phyloP scores from a whole-genome alignment of 1,140 invertebrate species.

The Diabrotica undecimpunctata region DNA sequence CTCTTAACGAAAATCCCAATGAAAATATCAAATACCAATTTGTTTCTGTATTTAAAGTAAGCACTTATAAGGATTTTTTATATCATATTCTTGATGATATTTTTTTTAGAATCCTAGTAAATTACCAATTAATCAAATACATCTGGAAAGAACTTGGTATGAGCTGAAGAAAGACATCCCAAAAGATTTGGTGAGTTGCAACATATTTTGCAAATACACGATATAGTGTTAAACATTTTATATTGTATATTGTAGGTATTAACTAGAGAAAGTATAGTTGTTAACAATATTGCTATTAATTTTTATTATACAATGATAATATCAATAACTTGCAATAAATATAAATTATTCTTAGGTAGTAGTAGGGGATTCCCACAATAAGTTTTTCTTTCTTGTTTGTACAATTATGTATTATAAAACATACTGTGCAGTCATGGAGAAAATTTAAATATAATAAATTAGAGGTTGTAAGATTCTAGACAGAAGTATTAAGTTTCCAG shows the following conservation, averaged over 20 bases:
- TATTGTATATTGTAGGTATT: no score
- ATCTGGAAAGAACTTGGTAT: slow-evolving; percentile 31
- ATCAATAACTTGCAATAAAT: no score
- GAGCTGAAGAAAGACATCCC: slow-evolving; percentile 29
- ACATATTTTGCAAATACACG: background rate
- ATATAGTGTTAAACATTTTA: no score
- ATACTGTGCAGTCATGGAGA: no score
- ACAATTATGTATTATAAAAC: no score
- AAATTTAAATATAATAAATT: no score
- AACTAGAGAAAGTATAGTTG: no score
- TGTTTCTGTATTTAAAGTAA: slow-evolving; percentile 32
- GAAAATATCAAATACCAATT: slow-evolving; percentile 24
- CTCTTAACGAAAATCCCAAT: background rate
- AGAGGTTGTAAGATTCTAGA: no score
- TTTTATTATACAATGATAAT: background rate
- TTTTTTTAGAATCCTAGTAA: slow-evolving; percentile 41
- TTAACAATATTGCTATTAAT: background rate
- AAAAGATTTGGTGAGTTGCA: slow-evolving; percentile 27
- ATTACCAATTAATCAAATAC: slow-evolving; percentile 38
- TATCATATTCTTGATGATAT: slow-evolving; percentile 12
- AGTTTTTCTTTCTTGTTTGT: no score
- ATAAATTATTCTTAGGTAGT: no score
- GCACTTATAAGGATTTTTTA: slow-evolving; percentile 3
- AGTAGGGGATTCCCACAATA: no score
- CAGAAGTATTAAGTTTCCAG: no score